These are phyloP conservation scores for Pseudopipra pipra DNA, from an alignment of 2,113 vertebrate species.

Conservation along the genomic window DNA sequence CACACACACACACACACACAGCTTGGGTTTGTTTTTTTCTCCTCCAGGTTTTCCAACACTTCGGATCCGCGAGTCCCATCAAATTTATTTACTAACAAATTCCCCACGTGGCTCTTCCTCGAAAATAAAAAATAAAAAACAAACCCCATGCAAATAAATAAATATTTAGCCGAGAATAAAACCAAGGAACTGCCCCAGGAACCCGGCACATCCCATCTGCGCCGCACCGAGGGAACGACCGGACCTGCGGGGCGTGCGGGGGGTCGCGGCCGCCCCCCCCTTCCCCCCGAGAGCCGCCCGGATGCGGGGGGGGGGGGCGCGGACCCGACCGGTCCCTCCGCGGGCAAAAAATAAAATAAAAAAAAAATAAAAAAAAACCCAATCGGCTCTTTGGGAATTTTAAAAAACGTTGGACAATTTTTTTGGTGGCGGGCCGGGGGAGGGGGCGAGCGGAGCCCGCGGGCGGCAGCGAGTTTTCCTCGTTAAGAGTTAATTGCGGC, in stretches of 20 bases:
- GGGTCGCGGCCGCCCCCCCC: no score
- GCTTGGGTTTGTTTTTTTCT: background rate
- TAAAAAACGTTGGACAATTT: background rate
- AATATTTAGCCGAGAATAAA: background rate
- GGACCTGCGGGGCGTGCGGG: background rate
- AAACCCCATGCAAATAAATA: background rate
- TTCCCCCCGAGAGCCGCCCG: background rate
- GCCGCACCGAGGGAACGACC: background rate
- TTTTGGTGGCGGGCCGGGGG: background rate
- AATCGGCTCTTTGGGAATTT: background rate
- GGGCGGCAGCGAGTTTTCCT: background rate
- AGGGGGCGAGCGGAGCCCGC: background rate
- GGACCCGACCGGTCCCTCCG: background rate
- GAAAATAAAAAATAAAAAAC: no score
- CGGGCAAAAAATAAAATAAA: background rate
- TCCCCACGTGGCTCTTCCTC: background rate
- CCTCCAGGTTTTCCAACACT: background rate
- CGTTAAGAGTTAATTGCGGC: background rate
- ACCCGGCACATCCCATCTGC: background rate
- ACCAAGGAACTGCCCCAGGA: no score
- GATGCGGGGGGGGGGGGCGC: background rate
- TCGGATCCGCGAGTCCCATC: background rate
- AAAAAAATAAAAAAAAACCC: no score
- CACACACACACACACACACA: no score
- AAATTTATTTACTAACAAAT: background rate